These are phyloP conservation scores for Leptopilina boulardi DNA, from an alignment of 1,140 invertebrate genomes.

Conservation along the genomic window DNA sequence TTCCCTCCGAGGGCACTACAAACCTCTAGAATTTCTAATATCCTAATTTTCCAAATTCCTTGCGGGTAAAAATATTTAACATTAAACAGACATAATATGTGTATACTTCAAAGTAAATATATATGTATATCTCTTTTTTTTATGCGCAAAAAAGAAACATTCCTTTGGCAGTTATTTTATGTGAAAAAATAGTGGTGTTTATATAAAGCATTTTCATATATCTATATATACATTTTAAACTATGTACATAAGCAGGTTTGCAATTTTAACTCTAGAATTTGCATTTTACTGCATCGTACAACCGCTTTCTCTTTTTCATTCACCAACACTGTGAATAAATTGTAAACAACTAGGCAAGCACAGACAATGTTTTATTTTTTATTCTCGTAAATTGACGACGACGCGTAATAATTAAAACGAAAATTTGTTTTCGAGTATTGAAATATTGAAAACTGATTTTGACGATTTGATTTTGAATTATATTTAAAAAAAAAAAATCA, in stretches of 20 bases:
- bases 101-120: not conserved
- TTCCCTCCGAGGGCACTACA: not conserved
- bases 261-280: constrained; percentile 21
- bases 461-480: no score
- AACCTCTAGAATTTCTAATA: constrained; percentile 14
- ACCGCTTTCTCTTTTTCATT: constrained; percentile 20
- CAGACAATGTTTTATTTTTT: not conserved
- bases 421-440: no score
- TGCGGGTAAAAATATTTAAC: not conserved
- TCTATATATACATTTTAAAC: not conserved
- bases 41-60: not conserved
- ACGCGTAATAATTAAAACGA: no score
- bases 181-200: not conserved
- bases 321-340: constrained; percentile 19
- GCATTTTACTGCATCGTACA: constrained; percentile 18
- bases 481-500: no score
- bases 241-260: constrained; percentile 28
- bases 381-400: not conserved
- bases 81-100: not conserved
- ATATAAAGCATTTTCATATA: constrained; percentile 11
- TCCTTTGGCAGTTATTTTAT: not conserved
- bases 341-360: constrained; percentile 27
- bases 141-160: not conserved
- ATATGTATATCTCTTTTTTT: no score
- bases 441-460: no score